phyloP scores from a whole-genome alignment of 1,140 invertebrate species.

The Diplogasteroides magnus region DNA sequence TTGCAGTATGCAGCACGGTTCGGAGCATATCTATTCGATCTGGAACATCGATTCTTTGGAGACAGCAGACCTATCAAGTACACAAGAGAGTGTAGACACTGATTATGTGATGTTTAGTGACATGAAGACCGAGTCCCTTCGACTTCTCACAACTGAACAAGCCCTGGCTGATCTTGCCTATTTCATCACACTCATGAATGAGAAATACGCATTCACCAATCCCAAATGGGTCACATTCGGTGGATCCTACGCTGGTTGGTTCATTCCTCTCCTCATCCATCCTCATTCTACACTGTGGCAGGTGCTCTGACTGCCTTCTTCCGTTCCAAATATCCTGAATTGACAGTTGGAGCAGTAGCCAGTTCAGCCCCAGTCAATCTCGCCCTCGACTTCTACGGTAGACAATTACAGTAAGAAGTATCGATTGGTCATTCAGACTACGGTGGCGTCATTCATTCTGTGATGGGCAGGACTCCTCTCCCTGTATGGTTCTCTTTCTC shows the following conservation, averaged over 20 bases:
- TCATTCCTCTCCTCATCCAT: slow-evolving; percentile 11
- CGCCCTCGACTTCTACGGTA: slow-evolving; percentile 69
- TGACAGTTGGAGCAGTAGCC: slow-evolving; percentile 76
- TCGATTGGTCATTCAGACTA: neutral
- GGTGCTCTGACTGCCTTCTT: slow-evolving; percentile 80
- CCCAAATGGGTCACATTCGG: slow-evolving; percentile 85
- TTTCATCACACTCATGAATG: slow-evolving; percentile 41
- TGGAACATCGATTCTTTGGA: slow-evolving; percentile 90
- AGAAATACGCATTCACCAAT: slow-evolving; percentile 26
- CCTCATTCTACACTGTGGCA: neutral
- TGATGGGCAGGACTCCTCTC: neutral
- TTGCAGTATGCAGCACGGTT: slow-evolving; percentile 74
- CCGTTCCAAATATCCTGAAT: slow-evolving; percentile 79
- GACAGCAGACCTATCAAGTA: slow-evolving; percentile 75
- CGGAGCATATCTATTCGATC: slow-evolving; percentile 74
- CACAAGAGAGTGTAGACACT: too few relatives aligned
- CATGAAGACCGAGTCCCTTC: slow-evolving; percentile 38
- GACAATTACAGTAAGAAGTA: neutral
- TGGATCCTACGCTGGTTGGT: slow-evolving; percentile 69
- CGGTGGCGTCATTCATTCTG: neutral
- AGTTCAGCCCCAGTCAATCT: slow-evolving; percentile 79
- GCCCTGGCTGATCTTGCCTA: slow-evolving; percentile 43
- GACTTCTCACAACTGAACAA: slow-evolving; percentile 43
- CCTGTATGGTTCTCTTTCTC: neutral
- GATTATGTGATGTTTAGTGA: slow-evolving; percentile 19